phyloP scores from a whole-genome alignment of 2,113 vertebrate genomes.

The Proterorhinus semilunaris region DNA sequence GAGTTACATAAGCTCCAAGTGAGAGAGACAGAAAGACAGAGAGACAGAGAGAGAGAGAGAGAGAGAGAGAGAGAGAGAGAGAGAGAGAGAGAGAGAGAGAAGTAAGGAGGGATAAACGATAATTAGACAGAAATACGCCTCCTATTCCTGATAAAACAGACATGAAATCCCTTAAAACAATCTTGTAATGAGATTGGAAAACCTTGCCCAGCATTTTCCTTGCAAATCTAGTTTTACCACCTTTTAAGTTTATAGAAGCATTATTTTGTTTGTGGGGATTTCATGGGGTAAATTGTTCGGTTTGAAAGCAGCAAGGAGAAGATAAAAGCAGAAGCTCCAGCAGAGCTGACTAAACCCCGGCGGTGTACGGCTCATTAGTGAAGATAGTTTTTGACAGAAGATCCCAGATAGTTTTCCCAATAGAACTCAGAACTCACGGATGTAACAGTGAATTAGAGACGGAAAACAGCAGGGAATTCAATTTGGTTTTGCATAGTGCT shows the following conservation, averaged over 20 bases:
- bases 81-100: too few species aligned
- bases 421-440: background rate
- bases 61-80: background rate
- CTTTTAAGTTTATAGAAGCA: background rate
- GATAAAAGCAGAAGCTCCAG: background rate
- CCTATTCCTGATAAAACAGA: background rate
- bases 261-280: background rate
- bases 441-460: background rate
- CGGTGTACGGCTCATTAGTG: background rate
- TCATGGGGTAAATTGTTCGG: background rate
- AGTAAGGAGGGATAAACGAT: background rate
- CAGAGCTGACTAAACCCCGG: background rate
- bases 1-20: conserved; percentile 8
- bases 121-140: background rate
- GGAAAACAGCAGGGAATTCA: background rate
- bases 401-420: background rate
- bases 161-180: background rate
- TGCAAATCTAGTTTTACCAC: background rate
- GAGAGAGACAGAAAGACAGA: background rate
- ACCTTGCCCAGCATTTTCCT: background rate
- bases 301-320: background rate
- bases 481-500: background rate
- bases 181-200: background rate
- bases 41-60: background rate
- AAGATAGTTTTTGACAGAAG: background rate